phyloP scores from a whole-genome alignment of 2,797 vertebrate genomes.

The Periophthalmus magnuspinnatus region DNA sequence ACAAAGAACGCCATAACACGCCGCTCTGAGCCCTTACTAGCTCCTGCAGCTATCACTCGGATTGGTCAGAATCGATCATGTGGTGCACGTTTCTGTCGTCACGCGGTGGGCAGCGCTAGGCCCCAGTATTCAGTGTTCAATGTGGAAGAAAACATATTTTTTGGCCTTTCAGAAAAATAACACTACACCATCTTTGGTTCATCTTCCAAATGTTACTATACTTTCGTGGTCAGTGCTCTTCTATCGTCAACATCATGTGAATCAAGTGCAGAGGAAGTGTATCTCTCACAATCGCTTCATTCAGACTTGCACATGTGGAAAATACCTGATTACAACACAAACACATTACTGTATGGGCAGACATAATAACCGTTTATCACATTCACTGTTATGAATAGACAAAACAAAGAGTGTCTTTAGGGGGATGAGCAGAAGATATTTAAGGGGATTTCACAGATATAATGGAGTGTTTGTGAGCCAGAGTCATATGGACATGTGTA shows the following conservation, averaged over 20 bases:
- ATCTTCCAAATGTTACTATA: no score
- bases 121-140: no score
- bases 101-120: no score
- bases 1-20: no score
- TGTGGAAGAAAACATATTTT: no score
- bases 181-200: no score
- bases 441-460: background rate
- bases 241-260: background rate
- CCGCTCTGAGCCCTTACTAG: no score
- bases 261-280: background rate
- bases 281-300: background rate
- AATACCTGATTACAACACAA: conserved; percentile 8
- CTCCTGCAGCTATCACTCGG: no score
- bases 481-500: background rate
- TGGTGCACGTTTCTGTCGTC: no score
- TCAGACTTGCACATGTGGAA: conserved; percentile 7
- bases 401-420: background rate
- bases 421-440: background rate
- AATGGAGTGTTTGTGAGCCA: background rate
- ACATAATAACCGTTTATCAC: conserved; percentile 1
- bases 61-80: no score
- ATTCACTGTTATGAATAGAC: background rate
- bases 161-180: no score
- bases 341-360: background rate
- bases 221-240: background rate